Base-by-base conservation (phyloP, 2,888 invertebrate species). In the Cephus rjabovi region DNA sequence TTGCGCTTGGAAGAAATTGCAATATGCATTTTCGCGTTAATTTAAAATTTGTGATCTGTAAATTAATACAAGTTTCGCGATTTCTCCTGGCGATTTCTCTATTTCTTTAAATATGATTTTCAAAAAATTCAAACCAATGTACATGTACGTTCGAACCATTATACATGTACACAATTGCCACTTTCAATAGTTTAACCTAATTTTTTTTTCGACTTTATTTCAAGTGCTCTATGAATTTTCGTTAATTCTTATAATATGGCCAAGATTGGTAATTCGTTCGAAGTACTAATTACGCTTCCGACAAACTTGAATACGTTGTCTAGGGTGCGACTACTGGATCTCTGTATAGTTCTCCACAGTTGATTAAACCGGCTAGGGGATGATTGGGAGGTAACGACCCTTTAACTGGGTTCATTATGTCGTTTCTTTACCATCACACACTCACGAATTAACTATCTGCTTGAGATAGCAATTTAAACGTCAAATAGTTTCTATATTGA, bases 321-420 rank as follows among this genome's bases (percentile, higher is more conserved):
- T 77, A 77, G 77, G 75, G 77, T 77, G 81, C 81, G 81, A 85
- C 83, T 83, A 83, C 77, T 79, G 76, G 75, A 77, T 77, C 73
- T 74, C 79, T 79, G 81, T 79, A 83, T 80, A 82, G 83, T 82
- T 84, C 1, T 83, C 83, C 83, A 81, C 82, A 82, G 82, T 85
- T 84, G 83, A 84, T 84, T 85, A 85, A 84, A 84, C 82, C 9
- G 56, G 9, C 56, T 56, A 81, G 74, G 77, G 77, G 81, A 79
- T 81, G 83, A 85, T 83, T 83, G 83, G 80, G 74, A 77, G 78
- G 73, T 84, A 84, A 85, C 81, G 83, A 82, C 82, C 82, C 77
- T 79, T 81, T 83, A 84, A 84, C 75, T 79, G 71, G 31, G 76
- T 77, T 77, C 78, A 79, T 79, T 79, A 78, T 77, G 76, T 83